phyloP scores from a whole-genome alignment of 2,797 vertebrate species.

The Acrossocheilus wenchowensis region DNA sequence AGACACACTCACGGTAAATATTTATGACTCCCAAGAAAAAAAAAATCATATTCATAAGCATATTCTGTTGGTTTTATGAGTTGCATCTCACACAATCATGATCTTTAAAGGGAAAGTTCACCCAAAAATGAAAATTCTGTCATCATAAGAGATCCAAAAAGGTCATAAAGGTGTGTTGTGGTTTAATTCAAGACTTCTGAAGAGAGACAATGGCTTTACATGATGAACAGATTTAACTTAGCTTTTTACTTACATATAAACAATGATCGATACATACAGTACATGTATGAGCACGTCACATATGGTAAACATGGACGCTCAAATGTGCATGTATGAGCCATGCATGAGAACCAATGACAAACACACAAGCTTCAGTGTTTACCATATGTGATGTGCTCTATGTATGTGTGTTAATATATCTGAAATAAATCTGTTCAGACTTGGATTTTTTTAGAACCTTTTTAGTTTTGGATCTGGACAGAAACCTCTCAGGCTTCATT shows the following conservation, averaged over 20 bases:
- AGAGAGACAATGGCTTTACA: not conserved
- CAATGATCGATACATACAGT: not conserved
- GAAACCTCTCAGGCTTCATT: not conserved
- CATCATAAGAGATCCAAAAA: not conserved
- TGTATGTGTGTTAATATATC: not conserved
- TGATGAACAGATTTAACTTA: not conserved
- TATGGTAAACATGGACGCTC: not conserved
- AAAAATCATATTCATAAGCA: not conserved
- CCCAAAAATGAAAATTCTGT: no score
- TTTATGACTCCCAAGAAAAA: not conserved
- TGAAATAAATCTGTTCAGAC: not conserved
- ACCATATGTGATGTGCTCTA: no score
- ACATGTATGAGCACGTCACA: no score
- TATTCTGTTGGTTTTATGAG: not conserved
- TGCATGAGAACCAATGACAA: not conserved
- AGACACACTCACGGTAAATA: slow-evolving; percentile 75
- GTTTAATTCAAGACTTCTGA: not conserved
- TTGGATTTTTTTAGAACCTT: not conserved
- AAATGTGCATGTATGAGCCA: no score
- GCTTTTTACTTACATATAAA: not conserved
- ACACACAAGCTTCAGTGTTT: not conserved
- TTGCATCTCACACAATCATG: not conserved
- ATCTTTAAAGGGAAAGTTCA: not conserved
- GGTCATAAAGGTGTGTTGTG: not conserved
- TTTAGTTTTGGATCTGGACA: not conserved